Evolutionary conservation across 2,113 vertebrate species (phyloP), one percentile per base, ranked within the genome.

Genomic region (Dascyllus trimaculatus): DNA sequence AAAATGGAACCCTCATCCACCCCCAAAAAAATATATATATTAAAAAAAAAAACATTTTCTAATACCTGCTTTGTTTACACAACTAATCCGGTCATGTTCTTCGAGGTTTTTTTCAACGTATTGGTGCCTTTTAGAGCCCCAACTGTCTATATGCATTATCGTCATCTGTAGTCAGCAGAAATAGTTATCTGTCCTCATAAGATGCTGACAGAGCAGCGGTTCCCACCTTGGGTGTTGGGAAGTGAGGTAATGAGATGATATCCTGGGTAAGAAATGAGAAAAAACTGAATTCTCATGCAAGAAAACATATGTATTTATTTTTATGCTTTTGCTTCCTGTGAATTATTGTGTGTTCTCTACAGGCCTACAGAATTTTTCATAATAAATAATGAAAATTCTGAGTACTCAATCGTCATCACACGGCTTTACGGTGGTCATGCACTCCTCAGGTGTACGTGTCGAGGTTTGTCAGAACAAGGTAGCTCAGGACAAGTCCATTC

Each of bases 131-230:
- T 51, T 14, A 32, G 10, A 17, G 11, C 11, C 3, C 24, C 25
- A 40, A 15, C 58, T 68, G 35, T 62, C 24, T 21, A 8, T 57
- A 54, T 40, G 62, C 43, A 13, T 38, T 13, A 69, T 66, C 49
- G 22, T 53, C 32, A 22, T 65, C 24, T n/a, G 19, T 4, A 48
- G 51, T 53, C 45, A 1, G 65, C 35, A 71, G 59, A 71, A 56
- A 70, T 25, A 22, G 48, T 18, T 40, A 48, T 32, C 49, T 54
- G 49, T 57, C 53, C 38, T 64, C 22, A 59, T n/a, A 24, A 46
- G 7, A 14, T n/a, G 72, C 72, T 58, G 45, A 51, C 17, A 26
- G 25, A 38, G 73, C 74, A 32, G 35, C 2, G 46, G 22, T 52
- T 32, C 21, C 4, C 51, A 45, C 26, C 14, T 15, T 45, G 6